A percentile compares a stretch with the other conserved stretches of the same genome.
phyloP scores from a whole-genome alignment of 2,888 invertebrate species.

The Heliothis peltigera region DNA sequence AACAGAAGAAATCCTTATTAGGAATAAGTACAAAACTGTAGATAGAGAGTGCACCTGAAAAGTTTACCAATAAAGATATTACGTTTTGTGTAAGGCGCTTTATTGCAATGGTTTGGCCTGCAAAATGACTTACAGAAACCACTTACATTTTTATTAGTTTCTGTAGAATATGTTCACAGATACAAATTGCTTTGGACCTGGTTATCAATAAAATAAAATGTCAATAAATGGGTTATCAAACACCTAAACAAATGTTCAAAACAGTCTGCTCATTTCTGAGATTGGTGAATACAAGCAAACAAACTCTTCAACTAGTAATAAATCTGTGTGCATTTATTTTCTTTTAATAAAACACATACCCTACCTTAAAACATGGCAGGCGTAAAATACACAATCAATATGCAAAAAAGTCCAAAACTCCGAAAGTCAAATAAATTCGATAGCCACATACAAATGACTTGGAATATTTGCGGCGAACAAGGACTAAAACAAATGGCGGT shows the following conservation, averaged over 20 bases:
- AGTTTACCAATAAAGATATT: conserved; percentile 42
- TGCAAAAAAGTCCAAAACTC: neutral
- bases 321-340: too few relatives aligned
- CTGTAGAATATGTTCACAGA: conserved; percentile 9
- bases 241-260: too few relatives aligned
- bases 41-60: conserved; percentile 25
- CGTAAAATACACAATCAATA: too few relatives aligned
- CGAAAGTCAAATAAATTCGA: conserved; percentile 41
- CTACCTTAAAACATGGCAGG: too few relatives aligned
- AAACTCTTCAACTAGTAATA: too few relatives aligned
- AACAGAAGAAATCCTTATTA: neutral
- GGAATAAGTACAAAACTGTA: neutral
- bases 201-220: too few relatives aligned
- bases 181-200: too few relatives aligned
- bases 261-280: too few relatives aligned
- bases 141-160: neutral
- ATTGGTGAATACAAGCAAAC: too few relatives aligned
- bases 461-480: conserved; percentile 61
- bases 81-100: conserved; percentile 38
- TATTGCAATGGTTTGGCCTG: conserved; percentile 37
- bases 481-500: conserved; percentile 69
- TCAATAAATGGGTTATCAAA: too few relatives aligned
- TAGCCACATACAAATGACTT: conserved; percentile 53
- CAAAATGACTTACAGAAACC: conserved; percentile 31
- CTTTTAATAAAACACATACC: too few relatives aligned